These are phyloP conservation scores for Eonycteris spelaea DNA, from an alignment of 2,113 vertebrate species.

Conservation along the genomic window DNA sequence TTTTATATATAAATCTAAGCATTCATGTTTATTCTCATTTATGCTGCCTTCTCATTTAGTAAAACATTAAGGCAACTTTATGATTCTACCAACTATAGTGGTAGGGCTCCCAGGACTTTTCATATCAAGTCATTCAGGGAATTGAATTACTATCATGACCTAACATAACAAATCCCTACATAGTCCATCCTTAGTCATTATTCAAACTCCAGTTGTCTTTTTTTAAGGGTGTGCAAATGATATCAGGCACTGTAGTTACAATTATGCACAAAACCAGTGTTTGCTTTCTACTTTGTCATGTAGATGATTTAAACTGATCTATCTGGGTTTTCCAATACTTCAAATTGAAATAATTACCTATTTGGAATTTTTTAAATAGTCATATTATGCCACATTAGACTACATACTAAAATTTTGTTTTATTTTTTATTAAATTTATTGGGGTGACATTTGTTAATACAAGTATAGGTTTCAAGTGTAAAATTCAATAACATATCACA, in stretches of 20 bases:
- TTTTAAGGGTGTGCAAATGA: background rate
- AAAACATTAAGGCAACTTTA: background rate
- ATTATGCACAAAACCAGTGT: background rate
- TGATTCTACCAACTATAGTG: background rate
- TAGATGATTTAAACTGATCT: background rate
- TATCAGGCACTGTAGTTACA: background rate
- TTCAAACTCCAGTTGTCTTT: background rate
- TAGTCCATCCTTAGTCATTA: background rate
- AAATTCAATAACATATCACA: too few species aligned
- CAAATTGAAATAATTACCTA: background rate
- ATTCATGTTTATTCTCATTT: background rate
- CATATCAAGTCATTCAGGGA: background rate
- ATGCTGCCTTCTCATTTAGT: background rate
- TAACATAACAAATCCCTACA: background rate
- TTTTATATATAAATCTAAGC: background rate
- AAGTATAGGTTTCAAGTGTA: too few species aligned
- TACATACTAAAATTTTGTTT: background rate
- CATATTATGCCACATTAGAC: background rate
- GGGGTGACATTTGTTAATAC: too few species aligned
- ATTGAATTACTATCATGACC: background rate
- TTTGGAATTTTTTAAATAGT: background rate
- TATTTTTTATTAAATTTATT: too few species aligned
- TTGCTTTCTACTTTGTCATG: background rate
- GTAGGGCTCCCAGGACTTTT: background rate
- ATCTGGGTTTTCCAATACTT: background rate